These are phyloP conservation scores for Xylocopa sonorina DNA, from an alignment of 1,140 invertebrate species.

Conservation along the genomic window DNA sequence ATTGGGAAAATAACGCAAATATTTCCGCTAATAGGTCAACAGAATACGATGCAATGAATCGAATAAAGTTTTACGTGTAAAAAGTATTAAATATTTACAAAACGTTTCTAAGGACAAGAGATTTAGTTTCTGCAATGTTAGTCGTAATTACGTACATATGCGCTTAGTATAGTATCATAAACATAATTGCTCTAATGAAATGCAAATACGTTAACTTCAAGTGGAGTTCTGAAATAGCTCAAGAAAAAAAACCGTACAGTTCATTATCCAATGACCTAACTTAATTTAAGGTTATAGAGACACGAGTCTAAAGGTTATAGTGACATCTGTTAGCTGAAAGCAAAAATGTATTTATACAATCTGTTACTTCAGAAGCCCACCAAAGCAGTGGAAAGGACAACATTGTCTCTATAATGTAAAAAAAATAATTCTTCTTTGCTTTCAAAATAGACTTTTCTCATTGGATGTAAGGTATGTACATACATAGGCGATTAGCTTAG, in stretches of 20 bases:
- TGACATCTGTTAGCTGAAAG: too few relatives aligned
- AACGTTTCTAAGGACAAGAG: conserved; percentile 1
- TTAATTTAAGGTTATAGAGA: too few relatives aligned
- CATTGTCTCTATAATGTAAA: background rate
- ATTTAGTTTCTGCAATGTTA: conserved; percentile 9
- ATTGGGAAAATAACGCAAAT: conserved; percentile 95
- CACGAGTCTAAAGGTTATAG: too few relatives aligned
- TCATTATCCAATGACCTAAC: too few relatives aligned
- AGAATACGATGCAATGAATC: conserved; percentile 58
- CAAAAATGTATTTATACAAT: too few relatives aligned
- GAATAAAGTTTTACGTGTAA: conserved; percentile 18
- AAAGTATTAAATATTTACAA: conserved; percentile 25
- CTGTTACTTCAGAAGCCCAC: too few relatives aligned
- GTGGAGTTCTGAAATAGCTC: too few relatives aligned
- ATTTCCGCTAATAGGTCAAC: conserved; percentile 84
- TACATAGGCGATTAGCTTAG: background rate
- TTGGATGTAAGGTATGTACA: background rate
- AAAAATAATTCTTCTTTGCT: background rate
- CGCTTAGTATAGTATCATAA: conserved; percentile 5
- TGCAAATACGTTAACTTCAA: too few relatives aligned
- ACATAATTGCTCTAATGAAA: too few relatives aligned
- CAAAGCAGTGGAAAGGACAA: too few relatives aligned
- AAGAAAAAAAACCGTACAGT: too few relatives aligned
- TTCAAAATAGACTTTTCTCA: background rate
- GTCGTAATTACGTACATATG: background rate